These are phyloP conservation scores for Sebastes wilsoni DNA, from an alignment of 2,797 vertebrate genomes.

Conservation along the genomic window DNA sequence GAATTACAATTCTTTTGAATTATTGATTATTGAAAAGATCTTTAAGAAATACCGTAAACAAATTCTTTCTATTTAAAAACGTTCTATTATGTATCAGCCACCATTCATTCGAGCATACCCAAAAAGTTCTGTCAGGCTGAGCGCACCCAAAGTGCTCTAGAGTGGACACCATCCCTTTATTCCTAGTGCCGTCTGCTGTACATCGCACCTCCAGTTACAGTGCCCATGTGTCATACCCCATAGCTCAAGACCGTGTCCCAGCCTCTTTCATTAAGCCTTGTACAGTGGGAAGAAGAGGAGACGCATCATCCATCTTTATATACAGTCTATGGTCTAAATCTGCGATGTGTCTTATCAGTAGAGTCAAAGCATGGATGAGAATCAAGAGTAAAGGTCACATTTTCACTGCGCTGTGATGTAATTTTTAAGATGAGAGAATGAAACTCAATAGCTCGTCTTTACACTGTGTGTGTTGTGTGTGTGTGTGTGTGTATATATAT, in stretches of 20 bases:
- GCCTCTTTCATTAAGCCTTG: too few relatives aligned
- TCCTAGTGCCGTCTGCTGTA: background rate
- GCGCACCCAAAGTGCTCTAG: background rate
- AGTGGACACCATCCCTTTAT: background rate
- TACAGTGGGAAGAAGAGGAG: too few relatives aligned
- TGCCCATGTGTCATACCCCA: too few relatives aligned
- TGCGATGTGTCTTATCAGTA: background rate
- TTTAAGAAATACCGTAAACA: background rate
- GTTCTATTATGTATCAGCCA: accelerated
- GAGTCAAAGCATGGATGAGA: background rate
- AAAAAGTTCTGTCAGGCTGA: background rate
- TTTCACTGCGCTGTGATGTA: background rate
- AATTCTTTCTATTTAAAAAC: background rate
- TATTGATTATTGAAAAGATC: background rate
- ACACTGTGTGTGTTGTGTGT: background rate
- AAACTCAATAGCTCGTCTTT: background rate
- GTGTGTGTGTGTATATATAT: background rate
- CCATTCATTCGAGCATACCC: background rate
- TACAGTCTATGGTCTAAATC: background rate
- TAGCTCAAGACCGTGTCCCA: too few relatives aligned
- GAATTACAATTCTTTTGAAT: background rate
- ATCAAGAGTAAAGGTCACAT: background rate
- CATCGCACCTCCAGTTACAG: too few relatives aligned
- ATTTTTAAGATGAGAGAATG: background rate
- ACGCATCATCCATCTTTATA: accelerated